These are phyloP conservation scores for Pan troglodytes DNA, from an alignment of 2,113 vertebrate species.

Conservation along the genomic window NHGRI_mPanTro3-v2.1_pri NC_072402.2:68127001-68127500, in stretches of 20 bases:
- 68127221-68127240: not conserved
- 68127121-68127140: not conserved
- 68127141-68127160: not conserved
- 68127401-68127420: not conserved
- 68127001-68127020: not conserved
- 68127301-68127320: not conserved
- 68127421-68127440: not conserved
- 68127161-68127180: not conserved
- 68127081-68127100: not conserved
- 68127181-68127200: not conserved
- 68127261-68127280: not conserved
- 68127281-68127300: not conserved
- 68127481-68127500: not conserved
- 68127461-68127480: not conserved
- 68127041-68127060: not conserved
- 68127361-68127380: not conserved
- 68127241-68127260: not conserved
- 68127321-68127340: not conserved
- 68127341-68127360: not conserved
- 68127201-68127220: not conserved
- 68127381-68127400: not conserved
- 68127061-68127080: not conserved
- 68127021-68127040: not conserved
- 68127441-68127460: not conserved
- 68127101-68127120: not conserved